Evolutionary conservation across 2,888 invertebrate species (phyloP), one percentile per base, ranked within the genome.

Genomic region (Apamea epomidion): DNA sequence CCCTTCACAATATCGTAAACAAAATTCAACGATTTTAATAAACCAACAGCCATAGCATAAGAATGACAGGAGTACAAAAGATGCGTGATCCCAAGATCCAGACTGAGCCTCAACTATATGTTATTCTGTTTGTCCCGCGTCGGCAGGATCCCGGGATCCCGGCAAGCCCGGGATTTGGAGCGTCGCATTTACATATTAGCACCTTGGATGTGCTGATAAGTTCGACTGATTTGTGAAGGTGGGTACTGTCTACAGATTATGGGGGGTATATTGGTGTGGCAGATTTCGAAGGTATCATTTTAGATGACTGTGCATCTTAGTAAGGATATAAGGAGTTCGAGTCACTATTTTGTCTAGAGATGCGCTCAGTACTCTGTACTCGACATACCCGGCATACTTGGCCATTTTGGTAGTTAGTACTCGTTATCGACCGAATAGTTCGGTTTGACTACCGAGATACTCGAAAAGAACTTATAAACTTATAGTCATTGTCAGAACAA

Each of bases 131-230:
- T 89, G 88, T 81, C 78, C 78, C 85, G 76, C 80, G 85, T 76
- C 86, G 85, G 74, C 83, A 69, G 32, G 16, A 58, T 58, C 62
- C 71, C 72, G 72, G 78, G 64, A 82, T 81, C 54, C 45, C 51
- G 18, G n/a, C 58, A 88, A 89, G 80, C 88, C 82, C 71, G 74
- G 90, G 88, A 88, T 90, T 85, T 78, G 65, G 78, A 72, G 58
- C 83, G 70, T 74, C 88, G 76, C 81, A 91, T 92, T 92, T 91
- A 91, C 92, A 92, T 92, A 90, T 91, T 90, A 91, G 83, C 89
- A 85, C 89, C 86, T 87, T 65, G 70, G 70, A 75, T 78, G 64
- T 54, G 72, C 76, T 73, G 86, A 86, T 86, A 87, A 82, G 73
- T 86, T 87, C 77, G 14, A 45, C 77, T 86, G 85, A 86, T 86